These are phyloP conservation scores for Pomacea maculata DNA, from an alignment of 1,140 invertebrate genomes.

Conservation along the genomic window DNA sequence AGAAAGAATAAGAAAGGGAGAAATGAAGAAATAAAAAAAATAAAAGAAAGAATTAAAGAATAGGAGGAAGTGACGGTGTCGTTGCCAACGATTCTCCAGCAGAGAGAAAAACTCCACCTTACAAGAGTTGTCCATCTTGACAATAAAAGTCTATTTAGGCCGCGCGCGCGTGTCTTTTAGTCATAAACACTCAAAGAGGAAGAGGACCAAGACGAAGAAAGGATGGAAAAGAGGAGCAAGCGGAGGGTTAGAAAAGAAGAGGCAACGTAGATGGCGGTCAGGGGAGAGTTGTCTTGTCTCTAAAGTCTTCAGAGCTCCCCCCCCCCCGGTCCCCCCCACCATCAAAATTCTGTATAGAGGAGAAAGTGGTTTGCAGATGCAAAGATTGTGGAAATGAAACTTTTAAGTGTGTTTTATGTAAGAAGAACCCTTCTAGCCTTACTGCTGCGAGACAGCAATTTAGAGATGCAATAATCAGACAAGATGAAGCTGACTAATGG, in stretches of 20 bases:
- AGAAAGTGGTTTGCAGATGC: not conserved
- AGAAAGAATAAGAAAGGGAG: not conserved
- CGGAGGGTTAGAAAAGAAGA: not conserved
- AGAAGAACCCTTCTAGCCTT: not conserved
- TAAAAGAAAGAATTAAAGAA: not conserved
- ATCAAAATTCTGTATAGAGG: not conserved
- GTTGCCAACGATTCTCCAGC: no score
- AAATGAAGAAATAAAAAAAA: not conserved
- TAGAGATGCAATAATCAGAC: not conserved
- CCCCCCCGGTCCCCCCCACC: no score
- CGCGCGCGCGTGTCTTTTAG: no score
- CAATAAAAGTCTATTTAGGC: no score
- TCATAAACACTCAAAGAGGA: not conserved
- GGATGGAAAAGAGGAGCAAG: not conserved
- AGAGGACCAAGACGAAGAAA: not conserved
- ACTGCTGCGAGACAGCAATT: not conserved
- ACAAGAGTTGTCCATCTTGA: no score
- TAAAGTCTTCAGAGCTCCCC: no score
- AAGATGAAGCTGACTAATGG: no score
- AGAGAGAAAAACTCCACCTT: no score
- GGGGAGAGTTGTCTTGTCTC: not conserved
- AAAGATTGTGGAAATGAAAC: not conserved
- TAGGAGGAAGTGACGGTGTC: no score
- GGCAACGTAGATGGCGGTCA: not conserved
- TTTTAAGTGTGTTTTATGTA: not conserved